Conservation (phyloP, 2,113 vertebrate genomes). For the Cavia aperea region DNA sequence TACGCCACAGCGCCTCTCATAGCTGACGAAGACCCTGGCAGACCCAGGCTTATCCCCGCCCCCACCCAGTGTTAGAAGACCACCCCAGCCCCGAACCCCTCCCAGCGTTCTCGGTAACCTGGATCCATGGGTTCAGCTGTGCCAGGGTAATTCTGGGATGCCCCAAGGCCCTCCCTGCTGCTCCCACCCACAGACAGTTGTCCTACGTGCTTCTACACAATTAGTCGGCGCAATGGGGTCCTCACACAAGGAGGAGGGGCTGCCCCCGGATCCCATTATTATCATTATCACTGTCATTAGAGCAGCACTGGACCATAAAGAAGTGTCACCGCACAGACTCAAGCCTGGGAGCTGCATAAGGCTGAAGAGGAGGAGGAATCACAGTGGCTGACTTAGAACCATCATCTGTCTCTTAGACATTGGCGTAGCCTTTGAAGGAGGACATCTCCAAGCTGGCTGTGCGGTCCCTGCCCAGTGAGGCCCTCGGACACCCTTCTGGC, state of each 20-base stretch:
- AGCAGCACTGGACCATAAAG: slow-evolving; percentile 37
- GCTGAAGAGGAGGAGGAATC: not conserved
- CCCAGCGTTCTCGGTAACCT: not conserved
- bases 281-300: slow-evolving; percentile 39
- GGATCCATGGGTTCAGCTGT: not conserved
- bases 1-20: not conserved
- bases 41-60: not conserved
- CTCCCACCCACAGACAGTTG: slow-evolving; percentile 51
- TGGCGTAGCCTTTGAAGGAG: not conserved
- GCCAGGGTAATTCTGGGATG: not conserved
- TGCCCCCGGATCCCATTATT: not conserved
- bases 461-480: not conserved
- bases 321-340: not conserved
- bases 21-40: not conserved
- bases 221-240: slow-evolving; percentile 58
- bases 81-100: not conserved
- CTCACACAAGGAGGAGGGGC: slow-evolving; percentile 39
- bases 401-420: not conserved
- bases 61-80: not conserved
- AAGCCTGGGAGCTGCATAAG: not conserved
- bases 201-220: slow-evolving; percentile 56
- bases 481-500: not conserved
- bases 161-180: slow-evolving; percentile 30
- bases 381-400: fast-evolving
- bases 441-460: not conserved